These are phyloP conservation scores for Eustalomyia histrio DNA, from an alignment of 2,888 invertebrate genomes.

Conservation along the genomic window DNA sequence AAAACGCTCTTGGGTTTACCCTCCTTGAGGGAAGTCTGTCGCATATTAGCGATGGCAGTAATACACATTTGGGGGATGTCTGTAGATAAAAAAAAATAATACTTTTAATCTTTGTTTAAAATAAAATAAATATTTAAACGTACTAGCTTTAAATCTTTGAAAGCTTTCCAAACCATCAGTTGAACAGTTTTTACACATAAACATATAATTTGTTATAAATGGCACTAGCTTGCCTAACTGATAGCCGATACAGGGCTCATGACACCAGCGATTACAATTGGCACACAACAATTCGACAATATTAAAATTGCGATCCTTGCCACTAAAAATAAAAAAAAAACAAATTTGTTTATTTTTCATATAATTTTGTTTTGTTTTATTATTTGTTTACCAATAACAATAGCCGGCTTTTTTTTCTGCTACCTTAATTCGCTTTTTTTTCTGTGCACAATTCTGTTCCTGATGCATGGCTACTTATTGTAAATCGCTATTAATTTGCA, in stretches of 20 bases:
- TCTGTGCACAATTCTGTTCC: slow-evolving; percentile 58
- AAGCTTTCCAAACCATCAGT: slow-evolving; percentile 94
- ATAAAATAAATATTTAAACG: not conserved
- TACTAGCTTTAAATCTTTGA: slow-evolving; percentile 96
- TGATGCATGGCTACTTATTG: slow-evolving; percentile 69
- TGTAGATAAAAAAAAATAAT: slow-evolving; percentile 75
- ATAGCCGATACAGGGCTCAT: slow-evolving; percentile 95
- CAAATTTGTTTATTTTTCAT: slow-evolving; percentile 24
- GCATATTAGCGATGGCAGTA: slow-evolving; percentile 95
- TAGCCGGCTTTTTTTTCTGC: slow-evolving; percentile 71
- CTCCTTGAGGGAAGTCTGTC: slow-evolving; percentile 88
- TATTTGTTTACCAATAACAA: slow-evolving; percentile 75
- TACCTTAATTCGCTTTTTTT: slow-evolving; percentile 37
- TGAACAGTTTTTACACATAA: slow-evolving; percentile 96
- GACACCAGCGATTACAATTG: slow-evolving; percentile 94
- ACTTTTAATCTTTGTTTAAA: not conserved
- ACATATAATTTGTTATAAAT: slow-evolving; percentile 96
- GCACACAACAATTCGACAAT: slow-evolving; percentile 94
- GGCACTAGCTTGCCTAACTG: slow-evolving; percentile 95
- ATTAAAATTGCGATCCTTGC: slow-evolving; percentile 94
- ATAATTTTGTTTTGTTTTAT: slow-evolving; percentile 44
- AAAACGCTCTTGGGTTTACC: slow-evolving; percentile 86
- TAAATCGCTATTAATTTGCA: slow-evolving; percentile 70
- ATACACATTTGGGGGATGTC: slow-evolving; percentile 96
- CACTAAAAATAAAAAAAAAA: slow-evolving; percentile 82